Percentiles rank a stretch among this genome's conserved stretches.
phyloP scores from a whole-genome alignment of 1,140 invertebrate genomes.

The Halictus rubicundus region DNA sequence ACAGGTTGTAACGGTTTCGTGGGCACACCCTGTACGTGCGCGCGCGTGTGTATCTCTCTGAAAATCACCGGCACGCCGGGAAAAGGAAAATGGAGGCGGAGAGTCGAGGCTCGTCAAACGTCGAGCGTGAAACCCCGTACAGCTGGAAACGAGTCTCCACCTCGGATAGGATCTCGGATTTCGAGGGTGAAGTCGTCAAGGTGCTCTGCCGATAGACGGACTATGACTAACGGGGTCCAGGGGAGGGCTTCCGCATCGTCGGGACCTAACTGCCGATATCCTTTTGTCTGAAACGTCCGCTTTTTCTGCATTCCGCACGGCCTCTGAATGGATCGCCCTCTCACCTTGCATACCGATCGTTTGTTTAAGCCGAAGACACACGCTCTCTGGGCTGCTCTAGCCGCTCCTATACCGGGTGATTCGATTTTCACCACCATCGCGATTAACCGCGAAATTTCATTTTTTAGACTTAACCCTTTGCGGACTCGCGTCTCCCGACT shows the following conservation, averaged over 20 bases:
- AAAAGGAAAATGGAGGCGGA: background rate
- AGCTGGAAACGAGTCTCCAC: background rate
- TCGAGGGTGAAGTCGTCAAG: constrained; percentile 1
- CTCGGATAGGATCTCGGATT: constrained; percentile 14
- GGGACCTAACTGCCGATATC: constrained; percentile 8
- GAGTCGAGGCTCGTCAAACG: background rate
- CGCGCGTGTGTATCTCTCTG: background rate
- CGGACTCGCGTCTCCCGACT: no score
- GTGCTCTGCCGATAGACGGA: background rate
- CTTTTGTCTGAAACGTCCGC: constrained; percentile 42
- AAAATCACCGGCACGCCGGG: background rate
- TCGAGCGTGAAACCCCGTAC: background rate
- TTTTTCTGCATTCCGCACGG: constrained; percentile 27
- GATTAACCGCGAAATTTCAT: no score
- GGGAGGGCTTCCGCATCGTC: constrained; percentile 32
- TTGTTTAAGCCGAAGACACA: constrained; percentile 26
- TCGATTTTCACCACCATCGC: no score
- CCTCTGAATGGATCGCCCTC: constrained; percentile 11
- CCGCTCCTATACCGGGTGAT: background rate
- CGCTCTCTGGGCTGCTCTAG: background rate
- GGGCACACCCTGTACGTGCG: background rate
- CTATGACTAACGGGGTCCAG: constrained; percentile 9
- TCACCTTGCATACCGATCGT: constrained; percentile 45
- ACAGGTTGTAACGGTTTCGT: background rate
- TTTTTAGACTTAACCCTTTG: no score